phyloP scores from a whole-genome alignment of 2,888 invertebrate species.

The Mythimna ferrago region DNA sequence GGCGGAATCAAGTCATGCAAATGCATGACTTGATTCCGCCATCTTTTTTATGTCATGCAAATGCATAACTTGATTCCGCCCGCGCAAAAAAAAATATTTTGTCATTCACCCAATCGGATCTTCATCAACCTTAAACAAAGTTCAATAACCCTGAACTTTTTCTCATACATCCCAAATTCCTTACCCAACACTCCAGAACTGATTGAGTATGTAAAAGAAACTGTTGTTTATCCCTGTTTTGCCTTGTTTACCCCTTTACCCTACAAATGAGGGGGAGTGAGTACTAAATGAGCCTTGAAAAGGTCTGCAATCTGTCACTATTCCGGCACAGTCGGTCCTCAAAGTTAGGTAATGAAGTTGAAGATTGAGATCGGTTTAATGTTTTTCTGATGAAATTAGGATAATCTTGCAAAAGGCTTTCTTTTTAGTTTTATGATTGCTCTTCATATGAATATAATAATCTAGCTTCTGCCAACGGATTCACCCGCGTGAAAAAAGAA shows the following conservation, averaged over 20 bases:
- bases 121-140: neutral
- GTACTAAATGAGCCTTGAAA: constrained; percentile 59
- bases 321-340: constrained; percentile 4
- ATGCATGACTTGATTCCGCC: no score
- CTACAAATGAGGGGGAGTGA: constrained; percentile 50
- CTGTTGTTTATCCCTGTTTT: constrained; percentile 37
- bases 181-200: constrained; percentile 45
- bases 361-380: constrained; percentile 4
- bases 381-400: constrained; percentile 5
- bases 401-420: neutral
- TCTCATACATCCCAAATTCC: constrained; percentile 1
- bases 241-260: constrained; percentile 50
- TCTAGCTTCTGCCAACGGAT: no score
- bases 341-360: constrained; percentile 18
- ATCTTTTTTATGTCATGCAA: no score
- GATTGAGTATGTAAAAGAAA: constrained; percentile 53
- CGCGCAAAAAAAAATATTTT: no score
- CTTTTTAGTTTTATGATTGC: no score
- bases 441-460: no score
- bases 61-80: no score
- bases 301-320: constrained; percentile 51
- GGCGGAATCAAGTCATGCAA: no score
- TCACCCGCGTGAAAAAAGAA: no score
- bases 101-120: no score
- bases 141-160: neutral